Evolutionary conservation across 2,888 invertebrate genomes (phyloP), one percentile per base, ranked within the genome.

Genomic region (Camptogramma bilineatum): DNA sequence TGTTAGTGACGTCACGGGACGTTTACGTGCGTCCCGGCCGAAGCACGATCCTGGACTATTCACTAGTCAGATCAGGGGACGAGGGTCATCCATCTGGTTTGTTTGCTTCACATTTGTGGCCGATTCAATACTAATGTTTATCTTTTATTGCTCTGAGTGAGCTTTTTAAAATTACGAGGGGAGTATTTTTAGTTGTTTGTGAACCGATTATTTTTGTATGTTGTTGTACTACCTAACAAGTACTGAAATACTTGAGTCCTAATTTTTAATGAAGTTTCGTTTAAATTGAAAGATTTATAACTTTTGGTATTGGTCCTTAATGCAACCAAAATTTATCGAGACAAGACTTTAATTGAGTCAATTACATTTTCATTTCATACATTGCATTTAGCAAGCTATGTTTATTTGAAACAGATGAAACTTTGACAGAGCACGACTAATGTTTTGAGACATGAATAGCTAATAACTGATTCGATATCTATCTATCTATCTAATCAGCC

Each of bases 41-140:
- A 70, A 76, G 71, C 71, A 67, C 73, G 72, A 74, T 72, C 78
- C 70, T 70, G 74, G 69, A 87, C 87, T 87, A 52, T 24, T 50
- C 48, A 87, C 87, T 87, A 52, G 31, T 50, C 48, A 28, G 34
- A 69, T 59, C 19, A 46, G 44, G 48, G 51, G 44, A 48, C 70
- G 74, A 73, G 79, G 82, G 80, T 81, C 80, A 76, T 71, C 44
- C 54, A 57, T 72, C 65, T 67, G 58, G 62, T 59, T 66, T 69
- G 71, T 68, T 77, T 75, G 74, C 76, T 74, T 75, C 73, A 68
- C 69, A 68, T 71, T 73, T 67, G 71, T 67, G 71, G 69, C 61
- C 71, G 73, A 79, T 73, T 75, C 70, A 70, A 73, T 67, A 51
- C 54, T 72, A 72, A 73, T 70, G 70, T 66, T 73, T 69, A 73